A percentile compares a stretch with the other conserved stretches of the same genome.
Evolutionary conservation across 2,888 invertebrate species (phyloP).

Genomic region (Acrobasis consociella): DNA sequence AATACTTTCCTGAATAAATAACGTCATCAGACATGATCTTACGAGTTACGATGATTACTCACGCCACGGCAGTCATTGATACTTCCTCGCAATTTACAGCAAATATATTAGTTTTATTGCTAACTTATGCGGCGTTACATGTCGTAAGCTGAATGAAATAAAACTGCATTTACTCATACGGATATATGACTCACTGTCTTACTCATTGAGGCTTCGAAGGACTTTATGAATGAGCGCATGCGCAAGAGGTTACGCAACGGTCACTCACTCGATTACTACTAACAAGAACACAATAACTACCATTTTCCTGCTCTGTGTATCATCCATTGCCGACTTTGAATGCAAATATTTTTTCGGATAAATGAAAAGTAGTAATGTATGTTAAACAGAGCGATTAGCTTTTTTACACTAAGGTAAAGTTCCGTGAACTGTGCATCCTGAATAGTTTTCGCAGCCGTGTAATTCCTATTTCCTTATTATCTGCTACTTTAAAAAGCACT

Average conservation of each 20-base stretch:
- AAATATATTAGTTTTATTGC: conserved; percentile 8
- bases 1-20: no score
- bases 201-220: conserved; percentile 28
- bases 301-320: neutral
- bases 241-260: conserved; percentile 61
- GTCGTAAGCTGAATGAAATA: conserved; percentile 14
- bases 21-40: neutral
- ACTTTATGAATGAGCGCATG: conserved; percentile 55
- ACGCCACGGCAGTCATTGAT: neutral
- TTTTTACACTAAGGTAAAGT: neutral
- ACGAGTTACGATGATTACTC: neutral
- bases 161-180: conserved; percentile 11
- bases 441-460: conserved; percentile 43
- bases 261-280: conserved; percentile 28
- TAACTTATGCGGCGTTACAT: conserved; percentile 1
- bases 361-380: neutral
- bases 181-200: conserved; percentile 39
- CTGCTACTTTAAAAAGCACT: conserved; percentile 38
- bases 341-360: neutral
- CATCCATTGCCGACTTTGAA: neutral
- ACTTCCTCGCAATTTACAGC: conserved; percentile 7
- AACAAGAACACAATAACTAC: neutral
- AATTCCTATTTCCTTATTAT: conserved; percentile 65
- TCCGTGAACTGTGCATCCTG: conserved; percentile 16
- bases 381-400: neutral